Base-by-base conservation (phyloP, 2,888 invertebrate genomes). In the Oegoconia quadripuncta region DNA sequence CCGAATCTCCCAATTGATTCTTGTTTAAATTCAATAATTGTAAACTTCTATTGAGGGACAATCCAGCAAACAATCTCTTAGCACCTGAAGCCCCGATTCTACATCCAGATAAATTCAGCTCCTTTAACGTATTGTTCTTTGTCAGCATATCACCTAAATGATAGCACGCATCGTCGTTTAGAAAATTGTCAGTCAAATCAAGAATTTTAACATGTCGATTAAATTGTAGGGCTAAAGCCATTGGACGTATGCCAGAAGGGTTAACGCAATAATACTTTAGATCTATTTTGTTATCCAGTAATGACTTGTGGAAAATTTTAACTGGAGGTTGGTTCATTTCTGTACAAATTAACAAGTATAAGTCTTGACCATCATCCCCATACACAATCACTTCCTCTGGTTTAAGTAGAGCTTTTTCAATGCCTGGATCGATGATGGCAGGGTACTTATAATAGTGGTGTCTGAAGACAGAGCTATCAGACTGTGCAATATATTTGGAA, bases 221-320 rank as follows among this genome's bases (percentile, higher is more conserved):
- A 23, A 56, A 52, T 27, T 51, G 49, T 12, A 86, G 46, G 13
- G 81, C 80, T 17, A 58, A 46, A 1, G 68, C 56, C 74, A 84
- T 83, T 0, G 82, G 64, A 1, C 75, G 63, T 1, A 83, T 53
- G 9, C 71, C 74, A n/a, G 41, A 36, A 1, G 78, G 66, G 47
- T 73, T 60, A 5, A 84, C 59, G 23, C 81, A 55, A 40, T 83
- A 86, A 51, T 79, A 82, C 3, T 46, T 61, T 14, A 86, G 55
- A 46, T 84, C 66, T 14, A 86, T 80, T 4, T 32, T 41, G 5
- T 56, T 46, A 3, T 56, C 55, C 2, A 77, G 36, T 14, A 86
- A 55, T 0, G 58, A 61, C 42, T 37, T 66, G 39, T 70, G 37
- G 46, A 83, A 82, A 3, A 27, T 38, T 41, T 48, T 61, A 0